These are phyloP conservation scores for Pristis pectinata DNA, from an alignment of 2,797 vertebrate genomes.

Conservation along the genomic window DNA sequence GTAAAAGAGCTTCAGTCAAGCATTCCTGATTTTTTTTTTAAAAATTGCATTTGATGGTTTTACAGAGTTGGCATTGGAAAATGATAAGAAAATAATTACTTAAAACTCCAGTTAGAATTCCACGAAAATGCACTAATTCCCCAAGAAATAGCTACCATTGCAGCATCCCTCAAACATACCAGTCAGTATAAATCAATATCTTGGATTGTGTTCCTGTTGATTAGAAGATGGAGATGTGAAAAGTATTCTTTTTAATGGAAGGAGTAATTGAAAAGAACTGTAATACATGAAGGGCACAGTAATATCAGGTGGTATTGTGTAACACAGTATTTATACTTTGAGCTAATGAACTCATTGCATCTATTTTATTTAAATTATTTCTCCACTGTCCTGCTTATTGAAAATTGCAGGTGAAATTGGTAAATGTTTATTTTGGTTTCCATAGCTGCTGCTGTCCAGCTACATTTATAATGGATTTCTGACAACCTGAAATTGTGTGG, in stretches of 20 bases:
- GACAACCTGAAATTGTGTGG: neutral
- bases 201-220: neutral
- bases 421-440: neutral
- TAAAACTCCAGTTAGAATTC: neutral
- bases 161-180: neutral
- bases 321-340: neutral
- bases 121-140: neutral
- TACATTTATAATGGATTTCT: neutral
- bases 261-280: neutral
- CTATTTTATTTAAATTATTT: neutral
- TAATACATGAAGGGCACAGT: neutral
- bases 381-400: neutral
- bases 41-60: neutral
- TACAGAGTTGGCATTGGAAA: neutral
- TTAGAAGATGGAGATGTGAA: neutral
- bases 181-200: neutral
- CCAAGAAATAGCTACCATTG: too few relatives aligned
- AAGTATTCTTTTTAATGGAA: neutral
- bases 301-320: neutral
- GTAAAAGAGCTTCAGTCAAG: neutral
- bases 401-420: neutral
- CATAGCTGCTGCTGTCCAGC: neutral
- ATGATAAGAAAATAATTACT: neutral
- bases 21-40: neutral
- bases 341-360: neutral